Base-by-base conservation (phyloP, 2,113 vertebrate species). In the Crotalus horridus region DNA sequence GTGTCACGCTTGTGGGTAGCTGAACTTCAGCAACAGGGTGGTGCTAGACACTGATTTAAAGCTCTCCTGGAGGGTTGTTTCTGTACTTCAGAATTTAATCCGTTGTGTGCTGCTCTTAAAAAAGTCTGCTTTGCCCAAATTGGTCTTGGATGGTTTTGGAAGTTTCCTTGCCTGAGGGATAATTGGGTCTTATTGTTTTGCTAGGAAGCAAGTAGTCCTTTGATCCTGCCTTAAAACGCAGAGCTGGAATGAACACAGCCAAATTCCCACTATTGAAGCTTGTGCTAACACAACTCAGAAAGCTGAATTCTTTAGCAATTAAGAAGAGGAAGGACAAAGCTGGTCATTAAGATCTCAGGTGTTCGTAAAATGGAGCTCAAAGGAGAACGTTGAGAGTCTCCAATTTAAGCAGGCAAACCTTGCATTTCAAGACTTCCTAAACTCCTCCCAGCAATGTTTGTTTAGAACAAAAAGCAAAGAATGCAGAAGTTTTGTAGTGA, bases 101-200 rank as follows among this genome's bases (percentile, higher is more conserved):
- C 2, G 13, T 15, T 91, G 10, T 87, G 39, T 33, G 9, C n/a
- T 48, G 53, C 46, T 26, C 24, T 21, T 81, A 2, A 64, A 91
- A 39, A 15, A 17, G 74, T 13, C 26, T 85, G 39, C 43, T 51
- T 59, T 87, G 39, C 55, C 58, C 39, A 85, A 86, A 46, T 85
- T 26, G 85, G 53, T 86, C 54, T 86, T 91, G 74, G 69, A 58
- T 86, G 54, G 24, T 21, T 87, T 91, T 61, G 46, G 91, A 53
- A 24, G 56, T 15, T 24, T 59, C 69, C 39, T 85, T 91, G 87
- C 15, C 0, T 54, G 58, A 24, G 88, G 91, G 15, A 6, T 96
- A 91, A 3, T 93, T 96, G 94, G n/a, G 17, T 61, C 15, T 89
- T 5, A 91, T 92, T 87, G 90, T 85, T 92, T 81, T 92, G 92